Percentiles rank a stretch among this genome's conserved stretches.
phyloP scores from a whole-genome alignment of 2,797 vertebrate genomes.

The Phaenicophaeus curvirostris region DNA sequence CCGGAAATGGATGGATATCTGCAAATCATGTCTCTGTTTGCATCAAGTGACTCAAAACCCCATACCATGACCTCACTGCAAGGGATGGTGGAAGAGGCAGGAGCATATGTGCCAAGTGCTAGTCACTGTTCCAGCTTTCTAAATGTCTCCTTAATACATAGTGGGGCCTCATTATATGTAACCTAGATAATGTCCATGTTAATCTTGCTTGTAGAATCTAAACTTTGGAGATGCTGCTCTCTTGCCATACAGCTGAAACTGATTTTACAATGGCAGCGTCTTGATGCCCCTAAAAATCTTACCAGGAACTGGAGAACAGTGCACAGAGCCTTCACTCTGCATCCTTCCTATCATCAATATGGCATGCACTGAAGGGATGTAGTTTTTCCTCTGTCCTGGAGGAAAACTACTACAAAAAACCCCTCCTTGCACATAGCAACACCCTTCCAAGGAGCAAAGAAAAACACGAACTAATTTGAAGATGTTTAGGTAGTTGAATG shows the following conservation, averaged over 20 bases:
- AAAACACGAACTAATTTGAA: background rate
- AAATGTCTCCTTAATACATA: background rate
- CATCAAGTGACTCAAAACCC: background rate
- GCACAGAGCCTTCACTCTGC: background rate
- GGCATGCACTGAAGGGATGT: background rate
- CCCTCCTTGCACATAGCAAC: background rate
- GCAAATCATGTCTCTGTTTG: background rate
- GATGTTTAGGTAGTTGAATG: background rate
- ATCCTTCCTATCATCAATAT: background rate
- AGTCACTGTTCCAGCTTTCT: background rate
- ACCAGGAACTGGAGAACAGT: background rate
- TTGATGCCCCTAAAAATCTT: background rate
- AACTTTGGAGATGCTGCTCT: background rate
- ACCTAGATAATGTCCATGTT: background rate
- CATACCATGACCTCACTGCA: background rate
- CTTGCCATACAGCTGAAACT: background rate
- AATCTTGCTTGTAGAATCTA: background rate
- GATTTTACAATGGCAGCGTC: background rate
- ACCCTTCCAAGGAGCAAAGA: background rate
- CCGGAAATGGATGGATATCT: background rate
- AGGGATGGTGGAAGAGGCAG: background rate
- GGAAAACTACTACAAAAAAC: background rate
- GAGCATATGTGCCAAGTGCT: background rate
- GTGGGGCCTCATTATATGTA: fast-evolving
- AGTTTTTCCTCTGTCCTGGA: background rate